Evolutionary conservation across 2,797 vertebrate genomes (phyloP).

Genomic region (Sebastes vulpes): DNA sequence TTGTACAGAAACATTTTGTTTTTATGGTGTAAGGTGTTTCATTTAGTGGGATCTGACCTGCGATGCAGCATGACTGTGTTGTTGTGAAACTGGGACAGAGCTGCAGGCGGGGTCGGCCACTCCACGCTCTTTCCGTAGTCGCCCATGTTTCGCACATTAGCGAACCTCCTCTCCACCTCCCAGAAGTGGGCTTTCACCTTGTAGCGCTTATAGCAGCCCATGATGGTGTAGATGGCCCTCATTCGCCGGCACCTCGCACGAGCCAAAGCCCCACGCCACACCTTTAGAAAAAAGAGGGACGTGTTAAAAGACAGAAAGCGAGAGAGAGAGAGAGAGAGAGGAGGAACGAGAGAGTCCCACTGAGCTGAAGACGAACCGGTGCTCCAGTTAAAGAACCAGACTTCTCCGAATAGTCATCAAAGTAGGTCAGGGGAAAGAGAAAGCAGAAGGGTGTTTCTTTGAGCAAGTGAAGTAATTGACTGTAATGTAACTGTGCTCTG

Average conservation of each 20-base stretch:
- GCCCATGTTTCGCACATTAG: constrained; percentile 83
- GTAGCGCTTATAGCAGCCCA: constrained; percentile 90
- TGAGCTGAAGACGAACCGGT: constrained; percentile 35
- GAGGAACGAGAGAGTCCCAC: neutral
- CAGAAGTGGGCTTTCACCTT: constrained; percentile 91
- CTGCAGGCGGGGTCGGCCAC: constrained; percentile 89
- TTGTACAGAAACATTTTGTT: neutral
- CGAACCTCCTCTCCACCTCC: constrained; percentile 88
- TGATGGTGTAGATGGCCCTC: constrained; percentile 89
- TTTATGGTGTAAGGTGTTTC: neutral
- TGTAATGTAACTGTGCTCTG: constrained; percentile 59
- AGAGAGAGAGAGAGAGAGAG: neutral
- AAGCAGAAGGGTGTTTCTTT: constrained; percentile 18
- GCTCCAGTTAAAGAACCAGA: constrained; percentile 54
- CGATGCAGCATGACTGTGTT: constrained; percentile 87
- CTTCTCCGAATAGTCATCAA: constrained; percentile 47
- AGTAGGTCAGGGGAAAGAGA: constrained; percentile 70
- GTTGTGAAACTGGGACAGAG: constrained; percentile 88
- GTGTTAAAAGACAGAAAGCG: neutral
- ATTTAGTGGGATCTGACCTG: constrained; percentile 80
- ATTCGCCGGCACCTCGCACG: constrained; percentile 86
- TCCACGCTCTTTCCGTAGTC: constrained; percentile 89
- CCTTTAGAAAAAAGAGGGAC: constrained; percentile 59
- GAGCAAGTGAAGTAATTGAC: constrained; percentile 55
- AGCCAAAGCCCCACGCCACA: constrained; percentile 92